phyloP scores from a whole-genome alignment of 2,797 vertebrate species.

The Sandelia bainsii region DNA sequence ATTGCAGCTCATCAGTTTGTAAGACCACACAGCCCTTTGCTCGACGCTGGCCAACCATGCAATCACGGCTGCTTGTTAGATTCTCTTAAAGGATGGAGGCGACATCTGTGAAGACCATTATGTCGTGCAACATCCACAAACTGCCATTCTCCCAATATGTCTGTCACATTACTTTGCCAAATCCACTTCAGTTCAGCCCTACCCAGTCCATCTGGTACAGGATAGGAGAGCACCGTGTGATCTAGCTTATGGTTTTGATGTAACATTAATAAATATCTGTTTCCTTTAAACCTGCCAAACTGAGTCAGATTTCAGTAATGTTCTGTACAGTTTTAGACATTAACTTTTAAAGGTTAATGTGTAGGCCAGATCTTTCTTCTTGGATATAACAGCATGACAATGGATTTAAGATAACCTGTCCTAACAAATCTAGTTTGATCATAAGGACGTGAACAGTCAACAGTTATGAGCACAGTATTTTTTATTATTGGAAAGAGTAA shows the following conservation, averaged over 20 bases:
- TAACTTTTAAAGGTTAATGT: slow-evolving; percentile 62
- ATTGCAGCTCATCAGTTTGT: slow-evolving; percentile 77
- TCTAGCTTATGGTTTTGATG: slow-evolving; percentile 66
- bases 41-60: slow-evolving; percentile 73
- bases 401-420: slow-evolving; percentile 53
- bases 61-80: slow-evolving; percentile 79
- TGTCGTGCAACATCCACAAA: slow-evolving; percentile 73
- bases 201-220: slow-evolving; percentile 61
- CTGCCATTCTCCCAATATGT: slow-evolving; percentile 65
- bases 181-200: slow-evolving; percentile 57
- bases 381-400: slow-evolving; percentile 51
- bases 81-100: slow-evolving; percentile 76
- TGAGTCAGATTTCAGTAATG: slow-evolving; percentile 50
- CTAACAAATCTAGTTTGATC: slow-evolving; percentile 66
- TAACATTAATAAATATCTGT: slow-evolving; percentile 67
- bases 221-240: slow-evolving; percentile 39
- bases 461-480: slow-evolving; percentile 56
- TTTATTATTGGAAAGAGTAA: slow-evolving; percentile 65
- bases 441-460: slow-evolving; percentile 59
- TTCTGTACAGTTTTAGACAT: slow-evolving; percentile 48
- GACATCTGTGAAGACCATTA: slow-evolving; percentile 84
- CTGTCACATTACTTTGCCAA: slow-evolving; percentile 61
- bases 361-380: slow-evolving; percentile 50
- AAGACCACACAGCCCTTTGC: slow-evolving; percentile 63
- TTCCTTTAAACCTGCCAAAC: slow-evolving; percentile 64